Conservation (phyloP, 2,888 invertebrate genomes). For the Pseudococcus longispinus region DNA sequence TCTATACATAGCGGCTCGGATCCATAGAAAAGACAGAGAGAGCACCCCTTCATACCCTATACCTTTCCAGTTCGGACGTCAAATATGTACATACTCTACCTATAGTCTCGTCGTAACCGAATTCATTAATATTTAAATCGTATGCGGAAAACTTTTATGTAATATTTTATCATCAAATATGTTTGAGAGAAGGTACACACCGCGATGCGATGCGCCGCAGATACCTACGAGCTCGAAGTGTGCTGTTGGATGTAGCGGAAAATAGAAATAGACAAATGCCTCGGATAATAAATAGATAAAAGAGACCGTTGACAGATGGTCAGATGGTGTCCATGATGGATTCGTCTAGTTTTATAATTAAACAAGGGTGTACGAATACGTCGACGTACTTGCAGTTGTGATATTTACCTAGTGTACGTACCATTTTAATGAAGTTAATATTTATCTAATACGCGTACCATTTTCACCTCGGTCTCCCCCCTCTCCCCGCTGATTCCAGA, state of each 20-base stretch:
- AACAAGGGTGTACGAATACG: constrained; percentile 14
- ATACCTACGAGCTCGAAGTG: neutral
- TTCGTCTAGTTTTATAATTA: constrained; percentile 42
- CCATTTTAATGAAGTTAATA: constrained; percentile 26
- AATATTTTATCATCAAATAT: constrained; percentile 24
- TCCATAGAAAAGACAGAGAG: neutral
- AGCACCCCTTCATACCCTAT: neutral
- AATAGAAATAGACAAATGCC: constrained; percentile 29
- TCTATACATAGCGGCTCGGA: neutral
- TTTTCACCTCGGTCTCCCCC: neutral
- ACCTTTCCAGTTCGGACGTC: neutral
- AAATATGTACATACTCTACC: neutral
- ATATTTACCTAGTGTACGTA: constrained; percentile 9
- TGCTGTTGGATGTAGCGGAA: constrained; percentile 36
- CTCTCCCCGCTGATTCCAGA: neutral
- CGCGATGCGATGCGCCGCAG: neutral
- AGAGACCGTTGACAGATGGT: constrained; percentile 46
- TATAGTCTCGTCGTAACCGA: neutral
- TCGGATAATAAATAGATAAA: constrained; percentile 41
- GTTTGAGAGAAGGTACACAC: neutral
- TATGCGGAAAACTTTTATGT: constrained; percentile 31
- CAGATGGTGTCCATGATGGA: constrained; percentile 40
- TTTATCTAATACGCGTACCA: constrained; percentile 30
- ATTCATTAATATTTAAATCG: constrained; percentile 45
- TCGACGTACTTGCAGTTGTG: neutral